phyloP scores from a whole-genome alignment of 2,797 vertebrate species.

The Sebastes reedi region DNA sequence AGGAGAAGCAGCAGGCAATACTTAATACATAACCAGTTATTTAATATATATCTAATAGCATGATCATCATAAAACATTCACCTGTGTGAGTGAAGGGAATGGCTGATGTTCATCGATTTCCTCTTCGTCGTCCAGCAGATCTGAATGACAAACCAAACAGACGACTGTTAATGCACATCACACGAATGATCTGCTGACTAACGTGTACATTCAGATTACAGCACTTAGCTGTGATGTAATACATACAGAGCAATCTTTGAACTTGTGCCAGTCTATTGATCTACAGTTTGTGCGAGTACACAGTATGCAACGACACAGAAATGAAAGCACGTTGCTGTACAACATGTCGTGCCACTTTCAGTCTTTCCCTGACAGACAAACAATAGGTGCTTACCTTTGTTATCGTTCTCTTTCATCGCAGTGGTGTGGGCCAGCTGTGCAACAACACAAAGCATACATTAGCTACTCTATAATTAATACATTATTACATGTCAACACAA shows the following conservation, averaged over 20 bases:
- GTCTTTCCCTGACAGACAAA: background rate
- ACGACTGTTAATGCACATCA: background rate
- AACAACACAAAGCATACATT: constrained; percentile 36
- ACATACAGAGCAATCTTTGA: background rate
- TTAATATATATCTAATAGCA: background rate
- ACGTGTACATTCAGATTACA: background rate
- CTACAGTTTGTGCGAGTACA: background rate
- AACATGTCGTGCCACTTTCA: background rate
- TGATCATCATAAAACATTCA: constrained; percentile 45
- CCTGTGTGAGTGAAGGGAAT: constrained; percentile 94
- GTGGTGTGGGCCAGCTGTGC: constrained; percentile 89
- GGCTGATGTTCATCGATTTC: constrained; percentile 93
- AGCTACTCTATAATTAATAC: background rate
- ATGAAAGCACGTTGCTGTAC: background rate
- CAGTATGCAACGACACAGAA: background rate
- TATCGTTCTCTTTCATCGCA: constrained; percentile 87
- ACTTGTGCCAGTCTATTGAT: background rate
- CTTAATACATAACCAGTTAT: background rate
- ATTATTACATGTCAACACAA: background rate
- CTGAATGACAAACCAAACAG: constrained; percentile 65
- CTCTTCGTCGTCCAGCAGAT: constrained; percentile 88
- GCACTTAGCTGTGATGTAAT: background rate
- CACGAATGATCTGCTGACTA: background rate
- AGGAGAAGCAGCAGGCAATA: background rate
- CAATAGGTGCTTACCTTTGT: constrained; percentile 83